These are phyloP conservation scores for Dynastes tityus DNA, from an alignment of 2,888 invertebrate species.

Conservation along the genomic window DNA sequence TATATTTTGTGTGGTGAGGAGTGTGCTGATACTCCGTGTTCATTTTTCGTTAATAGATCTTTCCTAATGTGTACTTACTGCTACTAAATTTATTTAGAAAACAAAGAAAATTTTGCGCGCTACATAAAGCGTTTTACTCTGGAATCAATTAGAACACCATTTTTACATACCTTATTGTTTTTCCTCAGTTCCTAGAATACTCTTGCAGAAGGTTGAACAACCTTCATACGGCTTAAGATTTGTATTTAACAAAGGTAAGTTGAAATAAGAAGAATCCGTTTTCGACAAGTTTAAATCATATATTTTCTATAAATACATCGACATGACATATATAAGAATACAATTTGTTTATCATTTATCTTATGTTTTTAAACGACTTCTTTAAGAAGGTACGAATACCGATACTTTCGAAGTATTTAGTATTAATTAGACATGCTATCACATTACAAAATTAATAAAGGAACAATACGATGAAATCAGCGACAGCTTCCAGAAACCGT, in stretches of 20 bases:
- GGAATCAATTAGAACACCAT: background rate
- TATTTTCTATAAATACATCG: slow-evolving; percentile 45
- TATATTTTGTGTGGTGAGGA: too few relatives aligned
- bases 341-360: slow-evolving; percentile 26
- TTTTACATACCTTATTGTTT: background rate
- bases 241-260: background rate
- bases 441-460: background rate
- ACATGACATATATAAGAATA: slow-evolving; percentile 46
- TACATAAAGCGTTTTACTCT: background rate
- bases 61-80: background rate
- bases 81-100: background rate
- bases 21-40: too few relatives aligned
- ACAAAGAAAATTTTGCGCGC: background rate
- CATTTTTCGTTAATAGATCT: too few relatives aligned
- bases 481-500: background rate
- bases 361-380: slow-evolving; percentile 30
- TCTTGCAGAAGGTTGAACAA: slow-evolving; percentile 19
- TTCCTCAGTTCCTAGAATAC: background rate
- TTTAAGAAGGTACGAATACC: slow-evolving; percentile 37
- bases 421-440: slow-evolving; percentile 21
- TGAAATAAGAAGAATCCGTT: slow-evolving; percentile 16
- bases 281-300: slow-evolving; percentile 30
- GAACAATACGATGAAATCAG: slow-evolving; percentile 27
- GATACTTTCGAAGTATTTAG: slow-evolving; percentile 33
- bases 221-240: background rate